phyloP scores from a whole-genome alignment of 2,888 invertebrate species.

The Itoplectis maculator region DNA sequence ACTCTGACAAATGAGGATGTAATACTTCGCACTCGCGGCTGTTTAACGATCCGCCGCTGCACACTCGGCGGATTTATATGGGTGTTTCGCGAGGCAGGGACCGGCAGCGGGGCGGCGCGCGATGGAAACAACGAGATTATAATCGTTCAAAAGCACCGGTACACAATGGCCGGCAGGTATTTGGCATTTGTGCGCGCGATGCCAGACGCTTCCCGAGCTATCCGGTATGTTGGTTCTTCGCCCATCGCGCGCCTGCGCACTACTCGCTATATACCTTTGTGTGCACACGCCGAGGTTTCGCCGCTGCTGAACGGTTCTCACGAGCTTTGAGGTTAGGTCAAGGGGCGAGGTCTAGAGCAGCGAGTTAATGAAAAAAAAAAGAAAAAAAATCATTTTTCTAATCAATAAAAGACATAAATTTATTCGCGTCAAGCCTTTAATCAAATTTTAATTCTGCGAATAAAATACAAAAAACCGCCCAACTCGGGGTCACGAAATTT shows the following conservation, averaged over 20 bases:
- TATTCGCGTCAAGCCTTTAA: no score
- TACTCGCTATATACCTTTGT: background rate
- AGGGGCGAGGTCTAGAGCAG: background rate
- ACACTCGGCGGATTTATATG: slow-evolving; percentile 24
- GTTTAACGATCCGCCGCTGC: background rate
- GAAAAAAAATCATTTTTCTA: background rate
- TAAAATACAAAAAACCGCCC: no score
- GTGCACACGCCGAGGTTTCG: slow-evolving; percentile 31
- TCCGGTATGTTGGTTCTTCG: slow-evolving; percentile 1
- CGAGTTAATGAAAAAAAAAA: no score
- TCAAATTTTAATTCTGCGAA: background rate
- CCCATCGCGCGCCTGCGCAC: background rate
- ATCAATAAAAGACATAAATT: background rate
- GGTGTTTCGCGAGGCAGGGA: slow-evolving; percentile 34
- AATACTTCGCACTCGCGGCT: slow-evolving; percentile 11
- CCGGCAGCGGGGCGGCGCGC: background rate
- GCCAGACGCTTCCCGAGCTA: slow-evolving; percentile 9
- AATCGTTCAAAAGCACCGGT: slow-evolving; percentile 51
- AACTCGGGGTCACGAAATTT: no score
- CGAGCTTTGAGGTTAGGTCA: slow-evolving; percentile 34
- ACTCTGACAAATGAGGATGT: slow-evolving; percentile 61
- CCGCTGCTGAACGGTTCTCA: slow-evolving; percentile 48
- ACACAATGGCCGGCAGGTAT: slow-evolving; percentile 57
- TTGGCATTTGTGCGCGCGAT: slow-evolving; percentile 59
- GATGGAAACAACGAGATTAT: slow-evolving; percentile 53